phyloP scores from a whole-genome alignment of 2,888 invertebrate species.

The Sphecodes monilicornis region DNA sequence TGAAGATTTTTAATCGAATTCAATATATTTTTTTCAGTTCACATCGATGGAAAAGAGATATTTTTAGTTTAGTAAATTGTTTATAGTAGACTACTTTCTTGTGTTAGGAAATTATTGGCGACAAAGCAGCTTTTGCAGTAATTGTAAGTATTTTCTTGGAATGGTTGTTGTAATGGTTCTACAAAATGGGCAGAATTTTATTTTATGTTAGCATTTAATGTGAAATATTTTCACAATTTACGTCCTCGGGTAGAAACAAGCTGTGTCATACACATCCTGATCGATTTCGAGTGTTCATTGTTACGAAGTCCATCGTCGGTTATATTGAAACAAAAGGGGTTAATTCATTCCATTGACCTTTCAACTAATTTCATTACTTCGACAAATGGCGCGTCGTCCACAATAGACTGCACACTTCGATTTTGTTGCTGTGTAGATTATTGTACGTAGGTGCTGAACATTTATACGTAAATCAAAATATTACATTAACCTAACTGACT shows the following conservation, averaged over 20 bases:
- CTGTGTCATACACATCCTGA: background rate
- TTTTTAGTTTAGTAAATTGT: too few species aligned
- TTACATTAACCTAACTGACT: background rate
- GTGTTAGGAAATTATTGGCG: too few species aligned
- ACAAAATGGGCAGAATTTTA: background rate
- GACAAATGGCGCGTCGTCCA: background rate
- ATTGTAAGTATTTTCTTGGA: too few species aligned
- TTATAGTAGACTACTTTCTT: too few species aligned
- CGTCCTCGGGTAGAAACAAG: background rate
- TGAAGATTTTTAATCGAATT: too few species aligned
- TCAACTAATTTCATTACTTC: slow-evolving; percentile 2
- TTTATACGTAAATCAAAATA: background rate
- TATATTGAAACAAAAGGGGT: background rate
- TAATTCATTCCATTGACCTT: background rate
- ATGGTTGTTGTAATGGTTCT: too few species aligned
- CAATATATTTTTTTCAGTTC: too few species aligned
- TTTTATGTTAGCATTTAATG: background rate
- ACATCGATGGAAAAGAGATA: too few species aligned
- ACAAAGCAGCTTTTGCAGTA: too few species aligned
- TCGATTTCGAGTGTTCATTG: background rate
- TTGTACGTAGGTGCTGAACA: background rate
- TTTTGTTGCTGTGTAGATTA: background rate
- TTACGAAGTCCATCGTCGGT: background rate
- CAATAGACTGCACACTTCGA: background rate
- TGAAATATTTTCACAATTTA: background rate